Evolutionary conservation across 2,797 vertebrate species (phyloP).

Genomic region (Euthynnus affinis): DNA sequence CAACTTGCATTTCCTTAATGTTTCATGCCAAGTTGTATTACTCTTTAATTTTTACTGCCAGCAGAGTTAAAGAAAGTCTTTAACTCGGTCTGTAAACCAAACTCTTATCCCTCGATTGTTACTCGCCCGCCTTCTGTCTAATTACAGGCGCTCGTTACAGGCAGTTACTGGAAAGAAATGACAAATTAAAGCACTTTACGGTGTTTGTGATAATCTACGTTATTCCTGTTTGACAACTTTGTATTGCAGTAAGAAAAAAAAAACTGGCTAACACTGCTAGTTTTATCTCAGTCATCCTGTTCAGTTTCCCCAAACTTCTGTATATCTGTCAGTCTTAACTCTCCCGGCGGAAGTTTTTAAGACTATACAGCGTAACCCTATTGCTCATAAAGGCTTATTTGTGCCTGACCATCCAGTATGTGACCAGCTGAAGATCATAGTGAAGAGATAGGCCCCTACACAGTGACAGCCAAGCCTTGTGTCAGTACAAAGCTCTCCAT

Average conservation of each 20-base stretch:
- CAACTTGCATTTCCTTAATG: neutral
- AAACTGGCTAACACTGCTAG: neutral
- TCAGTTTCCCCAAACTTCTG: neutral
- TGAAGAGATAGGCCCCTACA: conserved; percentile 65
- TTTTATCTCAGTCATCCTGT: neutral
- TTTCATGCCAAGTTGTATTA: neutral
- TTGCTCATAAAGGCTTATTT: conserved; percentile 65
- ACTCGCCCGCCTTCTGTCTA: neutral
- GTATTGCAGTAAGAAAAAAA: neutral
- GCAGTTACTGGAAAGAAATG: neutral
- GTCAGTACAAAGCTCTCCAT: conserved; percentile 77
- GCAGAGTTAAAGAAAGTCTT: too few relatives aligned
- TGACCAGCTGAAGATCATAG: conserved; percentile 60
- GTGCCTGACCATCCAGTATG: conserved; percentile 53
- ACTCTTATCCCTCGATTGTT: neutral
- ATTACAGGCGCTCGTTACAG: neutral
- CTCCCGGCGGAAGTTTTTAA: conserved; percentile 21
- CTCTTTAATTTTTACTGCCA: too few relatives aligned
- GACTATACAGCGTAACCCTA: conserved; percentile 3
- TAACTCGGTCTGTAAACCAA: neutral
- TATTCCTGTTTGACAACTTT: neutral
- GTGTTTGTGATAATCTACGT: neutral
- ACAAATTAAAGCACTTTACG: neutral
- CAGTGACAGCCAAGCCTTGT: conserved; percentile 73
- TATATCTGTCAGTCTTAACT: neutral